Evolutionary conservation across 2,888 invertebrate genomes (phyloP), one percentile per base, ranked within the genome.

Genomic region (Limnephilus rhombicus): DNA sequence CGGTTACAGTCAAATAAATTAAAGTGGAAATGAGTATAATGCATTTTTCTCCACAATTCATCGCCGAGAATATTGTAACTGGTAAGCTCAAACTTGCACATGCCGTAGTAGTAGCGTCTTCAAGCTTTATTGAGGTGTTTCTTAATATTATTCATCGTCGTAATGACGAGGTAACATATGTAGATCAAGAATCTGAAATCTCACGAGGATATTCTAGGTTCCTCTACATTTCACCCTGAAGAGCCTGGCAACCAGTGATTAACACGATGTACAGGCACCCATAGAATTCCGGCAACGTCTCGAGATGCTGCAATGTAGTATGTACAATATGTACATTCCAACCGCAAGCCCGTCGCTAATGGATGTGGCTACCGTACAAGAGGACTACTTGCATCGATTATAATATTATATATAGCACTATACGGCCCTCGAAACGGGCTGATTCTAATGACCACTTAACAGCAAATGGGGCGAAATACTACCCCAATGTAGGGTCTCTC

Each of bases 271-370:
- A 85, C n/a, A 4, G 85, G 45, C 85, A 24, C 18, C n/a, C n/a
- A 12, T 41, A 45, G 85, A n/a, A 37, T 41, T 37, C 41, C 85
- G 34, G 18, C 49, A 41, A 85, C 29, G 45, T n/a, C 85, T 85
- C 34, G 45, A 85, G 41, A n/a, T 45, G 45, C 41, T 85, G 85
- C 85, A 85, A 45, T n/a, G n/a, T 85, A 37, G 34, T 24, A 85
- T 49, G 49, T 45, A 45, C 45, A 45, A 12, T 9, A 41, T 45
- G 85, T n/a, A 85, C 85, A 41, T 41, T 41, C 85, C 85, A n/a
- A 41, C 85, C 85, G 85, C 41, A 85, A 41, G 31, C 85, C 85
- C 85, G 85, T 85, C 85, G 49, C 85, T 85, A 85, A 85, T 85
- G 85, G 85, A 85, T 85, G 85, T 37, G 85, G 85, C 85, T 85